Conservation (phyloP, 2,113 vertebrate species). For the Shinisaurus crocodilurus region DNA sequence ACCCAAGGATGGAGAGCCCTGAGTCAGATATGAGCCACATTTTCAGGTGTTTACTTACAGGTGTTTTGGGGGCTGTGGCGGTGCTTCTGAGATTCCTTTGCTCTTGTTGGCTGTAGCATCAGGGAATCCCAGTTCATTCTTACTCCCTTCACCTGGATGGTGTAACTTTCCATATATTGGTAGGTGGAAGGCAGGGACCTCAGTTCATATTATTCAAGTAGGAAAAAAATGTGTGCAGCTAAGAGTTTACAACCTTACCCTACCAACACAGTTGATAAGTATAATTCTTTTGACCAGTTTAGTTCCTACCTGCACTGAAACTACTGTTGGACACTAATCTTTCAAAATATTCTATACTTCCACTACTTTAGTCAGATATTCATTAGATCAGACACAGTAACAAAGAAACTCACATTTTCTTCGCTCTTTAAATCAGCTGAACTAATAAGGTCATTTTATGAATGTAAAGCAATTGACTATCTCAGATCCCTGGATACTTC, state of each 20-base stretch:
- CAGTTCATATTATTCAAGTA: not conserved
- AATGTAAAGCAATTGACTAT: conserved; percentile 45
- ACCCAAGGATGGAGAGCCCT: too few relatives aligned
- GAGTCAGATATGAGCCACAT: too few relatives aligned
- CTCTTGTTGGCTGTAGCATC: too few relatives aligned
- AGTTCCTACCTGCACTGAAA: not conserved
- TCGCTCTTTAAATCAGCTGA: not conserved
- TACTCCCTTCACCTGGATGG: too few relatives aligned
- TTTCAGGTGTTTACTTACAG: too few relatives aligned
- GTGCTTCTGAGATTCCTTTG: too few relatives aligned
- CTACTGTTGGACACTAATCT: not conserved
- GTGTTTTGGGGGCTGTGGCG: too few relatives aligned
- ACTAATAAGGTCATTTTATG: conserved; percentile 49
- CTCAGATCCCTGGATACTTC: conserved; percentile 41
- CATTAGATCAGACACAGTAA: conserved; percentile 39
- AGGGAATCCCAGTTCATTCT: too few relatives aligned
- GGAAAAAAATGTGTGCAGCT: not conserved
- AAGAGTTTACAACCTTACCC: not conserved
- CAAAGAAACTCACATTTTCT: not conserved
- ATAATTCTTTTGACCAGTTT: not conserved
- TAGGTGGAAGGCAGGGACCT: not conserved
- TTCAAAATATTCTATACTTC: not conserved
- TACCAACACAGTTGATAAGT: not conserved
- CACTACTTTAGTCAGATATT: not conserved
- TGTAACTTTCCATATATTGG: not conserved